A percentile compares a stretch with the other conserved stretches of the same genome.
Conservation (phyloP, 2,113 vertebrate species). For the Nerophis lumbriciformis region DNA sequence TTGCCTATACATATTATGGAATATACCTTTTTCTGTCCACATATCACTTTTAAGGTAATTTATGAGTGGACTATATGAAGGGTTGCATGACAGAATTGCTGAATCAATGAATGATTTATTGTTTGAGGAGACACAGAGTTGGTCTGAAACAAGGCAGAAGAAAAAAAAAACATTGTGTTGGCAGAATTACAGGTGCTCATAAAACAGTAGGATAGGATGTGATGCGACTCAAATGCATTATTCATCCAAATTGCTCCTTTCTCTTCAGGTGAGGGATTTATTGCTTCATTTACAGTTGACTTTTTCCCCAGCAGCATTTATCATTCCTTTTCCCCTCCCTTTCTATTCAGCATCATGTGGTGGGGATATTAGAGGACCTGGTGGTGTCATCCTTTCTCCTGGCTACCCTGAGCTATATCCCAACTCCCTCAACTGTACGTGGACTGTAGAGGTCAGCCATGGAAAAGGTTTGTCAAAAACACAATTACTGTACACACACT, state of each 20-base stretch:
- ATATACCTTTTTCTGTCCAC: constrained; percentile 19
- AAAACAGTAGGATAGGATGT: constrained; percentile 48
- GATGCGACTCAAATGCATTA: constrained; percentile 53
- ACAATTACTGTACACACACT: not conserved
- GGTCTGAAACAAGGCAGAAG: constrained; percentile 12
- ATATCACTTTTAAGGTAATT: constrained; percentile 24
- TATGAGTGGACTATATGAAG: constrained; percentile 24
- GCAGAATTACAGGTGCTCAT: constrained; percentile 53
- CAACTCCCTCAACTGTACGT: constrained; percentile 95
- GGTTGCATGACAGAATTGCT: constrained; percentile 5
- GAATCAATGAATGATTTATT: constrained; percentile 47
- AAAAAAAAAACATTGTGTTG: constrained; percentile 37
- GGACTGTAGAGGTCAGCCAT: constrained; percentile 78
- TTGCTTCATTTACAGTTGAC: constrained; percentile 54
- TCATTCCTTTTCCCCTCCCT: constrained; percentile 47
- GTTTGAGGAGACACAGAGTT: constrained; percentile 24
- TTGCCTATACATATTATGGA: constrained; percentile 18
- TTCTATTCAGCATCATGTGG: constrained; percentile 84
- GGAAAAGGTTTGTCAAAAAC: constrained; percentile 64
- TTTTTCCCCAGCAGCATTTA: constrained; percentile 23
- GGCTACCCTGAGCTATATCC: constrained; percentile 94
- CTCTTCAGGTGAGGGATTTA: constrained; percentile 57
- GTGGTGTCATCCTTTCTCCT: constrained; percentile 89
- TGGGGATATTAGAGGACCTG: constrained; percentile 87
- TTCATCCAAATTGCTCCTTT: constrained; percentile 50